Conservation (phyloP, 2,888 invertebrate species). For the Fabriciana adippe region DNA sequence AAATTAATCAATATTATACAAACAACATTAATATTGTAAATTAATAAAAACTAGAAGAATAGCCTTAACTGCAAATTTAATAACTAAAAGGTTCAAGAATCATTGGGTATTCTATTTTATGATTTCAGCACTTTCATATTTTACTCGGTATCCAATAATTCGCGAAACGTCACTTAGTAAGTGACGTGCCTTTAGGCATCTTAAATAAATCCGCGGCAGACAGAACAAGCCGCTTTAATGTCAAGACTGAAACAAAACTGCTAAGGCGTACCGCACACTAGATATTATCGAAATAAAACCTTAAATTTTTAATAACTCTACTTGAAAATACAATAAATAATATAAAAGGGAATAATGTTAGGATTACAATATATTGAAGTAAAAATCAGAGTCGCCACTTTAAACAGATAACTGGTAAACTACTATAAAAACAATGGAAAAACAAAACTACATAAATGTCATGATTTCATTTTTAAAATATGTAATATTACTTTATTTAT, state of each 20-base stretch:
- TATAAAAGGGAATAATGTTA: no score
- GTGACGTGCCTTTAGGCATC: slow-evolving; percentile 38
- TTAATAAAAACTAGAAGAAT: no score
- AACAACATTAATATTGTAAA: no score
- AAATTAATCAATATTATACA: no score
- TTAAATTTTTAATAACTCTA: background rate
- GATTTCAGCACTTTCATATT: background rate
- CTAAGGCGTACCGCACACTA: slow-evolving; percentile 32
- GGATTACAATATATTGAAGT: no score
- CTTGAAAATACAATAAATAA: no score
- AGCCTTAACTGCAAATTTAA: background rate
- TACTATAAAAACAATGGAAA: no score
- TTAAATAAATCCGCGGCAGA: slow-evolving; percentile 69
- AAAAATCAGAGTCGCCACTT: no score
- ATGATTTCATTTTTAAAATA: background rate
- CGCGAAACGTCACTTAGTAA: slow-evolving; percentile 34
- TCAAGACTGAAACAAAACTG: slow-evolving; percentile 68
- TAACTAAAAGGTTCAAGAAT: background rate
- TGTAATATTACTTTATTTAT: background rate
- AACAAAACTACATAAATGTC: no score
- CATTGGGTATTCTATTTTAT: no score
- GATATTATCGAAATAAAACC: slow-evolving; percentile 8
- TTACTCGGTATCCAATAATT: slow-evolving; percentile 31
- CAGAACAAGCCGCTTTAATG: slow-evolving; percentile 67
- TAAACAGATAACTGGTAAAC: no score